Conservation (phyloP, 2,888 invertebrate species). For the Cremastobaeus sp. region DNA sequence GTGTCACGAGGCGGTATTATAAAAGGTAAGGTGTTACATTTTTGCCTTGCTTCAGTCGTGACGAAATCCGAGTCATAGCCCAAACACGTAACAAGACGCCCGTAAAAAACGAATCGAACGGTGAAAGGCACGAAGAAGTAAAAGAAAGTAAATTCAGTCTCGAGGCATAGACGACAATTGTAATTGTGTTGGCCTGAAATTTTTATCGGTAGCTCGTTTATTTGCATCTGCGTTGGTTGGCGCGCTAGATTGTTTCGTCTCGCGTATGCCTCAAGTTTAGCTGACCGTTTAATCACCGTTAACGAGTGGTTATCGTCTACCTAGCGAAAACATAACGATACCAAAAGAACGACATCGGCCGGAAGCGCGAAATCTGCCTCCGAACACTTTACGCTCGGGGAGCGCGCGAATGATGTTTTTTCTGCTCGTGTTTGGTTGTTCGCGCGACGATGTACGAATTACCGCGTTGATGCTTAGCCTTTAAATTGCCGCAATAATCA, state of each 20-base stretch:
- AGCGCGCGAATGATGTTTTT: no score
- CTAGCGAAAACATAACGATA: conserved; percentile 72
- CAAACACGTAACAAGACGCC: conserved; percentile 55
- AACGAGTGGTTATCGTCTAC: conserved; percentile 75
- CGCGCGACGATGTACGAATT: conserved; percentile 16
- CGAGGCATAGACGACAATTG: conserved; percentile 42
- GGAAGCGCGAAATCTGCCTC: conserved; percentile 64
- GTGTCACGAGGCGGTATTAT: conserved; percentile 49
- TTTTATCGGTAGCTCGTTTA: conserved; percentile 54
- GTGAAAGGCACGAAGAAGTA: conserved; percentile 50
- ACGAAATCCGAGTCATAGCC: conserved; percentile 56
- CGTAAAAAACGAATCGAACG: conserved; percentile 25
- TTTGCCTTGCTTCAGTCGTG: conserved; percentile 20
- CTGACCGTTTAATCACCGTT: conserved; percentile 74
- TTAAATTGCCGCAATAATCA: no score
- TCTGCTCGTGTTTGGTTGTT: conserved; percentile 6
- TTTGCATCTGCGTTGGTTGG: conserved; percentile 56
- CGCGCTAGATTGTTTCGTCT: conserved; percentile 75
- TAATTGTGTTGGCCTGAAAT: conserved; percentile 37
- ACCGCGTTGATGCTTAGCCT: conserved; percentile 6
- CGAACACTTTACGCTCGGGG: conserved; percentile 1
- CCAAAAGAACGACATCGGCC: conserved; percentile 71
- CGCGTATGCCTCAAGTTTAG: conserved; percentile 71
- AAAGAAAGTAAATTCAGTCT: conserved; percentile 30
- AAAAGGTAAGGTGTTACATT: conserved; percentile 27